Base-by-base conservation (phyloP, 2,113 vertebrate genomes). In the Cyprinus carpio region DNA sequence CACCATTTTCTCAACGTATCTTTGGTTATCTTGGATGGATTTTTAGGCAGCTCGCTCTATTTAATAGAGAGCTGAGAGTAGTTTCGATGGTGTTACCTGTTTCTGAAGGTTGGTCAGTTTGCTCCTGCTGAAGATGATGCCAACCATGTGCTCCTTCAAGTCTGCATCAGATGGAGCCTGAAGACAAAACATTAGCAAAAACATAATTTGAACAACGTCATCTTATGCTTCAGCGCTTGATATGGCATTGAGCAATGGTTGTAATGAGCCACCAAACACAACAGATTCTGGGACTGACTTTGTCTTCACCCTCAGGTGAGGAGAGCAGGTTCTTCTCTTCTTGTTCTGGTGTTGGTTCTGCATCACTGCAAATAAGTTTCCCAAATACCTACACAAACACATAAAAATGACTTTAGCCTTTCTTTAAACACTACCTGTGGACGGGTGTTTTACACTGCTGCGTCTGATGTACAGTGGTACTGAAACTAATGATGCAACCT, bases 131-230 rank as follows among this genome's bases (percentile, higher is more conserved):
- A 99, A 99, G 91, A 99, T 99, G 86, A 99, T 99, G 89, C 98
- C 98, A 85, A 99, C 98, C 98, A 99, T 99, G 91, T 99, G 98
- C 88, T 99, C 98, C 90, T 99, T 99, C 69, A 99, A 94, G 91
- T 99, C 98, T 75, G 98, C 98, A 90, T 99, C 98, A 85, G 98
- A 99, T 37, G 97, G 97, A 72, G 93, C 97, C 98, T 99, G 91
- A 76, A 46, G 82, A 85, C 76, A 88, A 49, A 82, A 88, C 87
- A 89, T 8, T 86, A 2, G n/a, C n/a, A n/a, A 64, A 40, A 76
- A 15, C 69, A 83, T 25, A 6, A 40, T 43, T 43, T 51, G 2
- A 78, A 10, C n/a, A 46, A 54, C 43, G 13, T 13, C 65, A 40
- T 25, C 2, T 13, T 67, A 37, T 27, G 12, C 62, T 49, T 43